phyloP scores from a whole-genome alignment of 2,797 vertebrate genomes.

The Sebastes itinus region DNA sequence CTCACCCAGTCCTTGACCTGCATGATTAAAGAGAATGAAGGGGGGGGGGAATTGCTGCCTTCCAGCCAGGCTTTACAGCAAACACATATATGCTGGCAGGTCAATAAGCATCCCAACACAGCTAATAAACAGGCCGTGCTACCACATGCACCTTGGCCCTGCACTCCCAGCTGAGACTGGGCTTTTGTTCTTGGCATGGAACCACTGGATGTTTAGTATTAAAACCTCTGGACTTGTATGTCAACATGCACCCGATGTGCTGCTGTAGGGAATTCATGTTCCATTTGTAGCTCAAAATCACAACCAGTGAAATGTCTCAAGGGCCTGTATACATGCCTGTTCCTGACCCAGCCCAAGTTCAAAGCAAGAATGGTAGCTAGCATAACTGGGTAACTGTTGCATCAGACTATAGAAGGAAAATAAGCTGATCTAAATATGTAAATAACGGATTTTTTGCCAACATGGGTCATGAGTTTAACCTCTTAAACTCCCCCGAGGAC shows the following conservation, averaged over 20 bases:
- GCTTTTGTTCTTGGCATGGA: slow-evolving; percentile 78
- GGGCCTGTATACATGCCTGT: background rate
- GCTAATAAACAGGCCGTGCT: slow-evolving; percentile 73
- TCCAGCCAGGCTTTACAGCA: slow-evolving; percentile 71
- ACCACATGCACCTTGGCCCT: slow-evolving; percentile 58
- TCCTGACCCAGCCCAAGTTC: background rate
- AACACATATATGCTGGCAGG: slow-evolving; percentile 63
- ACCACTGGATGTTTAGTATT: slow-evolving; percentile 77
- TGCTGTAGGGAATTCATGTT: slow-evolving; percentile 36
- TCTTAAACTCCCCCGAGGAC: too few species aligned
- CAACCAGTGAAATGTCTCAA: background rate
- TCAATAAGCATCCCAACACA: slow-evolving; percentile 73
- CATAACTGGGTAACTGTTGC: background rate
- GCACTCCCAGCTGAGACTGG: slow-evolving; percentile 63
- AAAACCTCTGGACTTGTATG: slow-evolving; percentile 52
- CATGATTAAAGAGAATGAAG: slow-evolving; percentile 83
- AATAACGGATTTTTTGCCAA: background rate
- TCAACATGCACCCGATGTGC: slow-evolving; percentile 34
- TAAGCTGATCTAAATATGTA: background rate
- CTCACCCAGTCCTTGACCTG: slow-evolving; percentile 72
- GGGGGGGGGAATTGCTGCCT: slow-evolving; percentile 70
- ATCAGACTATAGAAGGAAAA: background rate
- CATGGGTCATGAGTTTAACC: background rate
- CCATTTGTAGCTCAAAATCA: slow-evolving; percentile 30
- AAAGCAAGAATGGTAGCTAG: background rate